Conservation (phyloP, 2,888 invertebrate species). For the Cryptus viduatorius region DNA sequence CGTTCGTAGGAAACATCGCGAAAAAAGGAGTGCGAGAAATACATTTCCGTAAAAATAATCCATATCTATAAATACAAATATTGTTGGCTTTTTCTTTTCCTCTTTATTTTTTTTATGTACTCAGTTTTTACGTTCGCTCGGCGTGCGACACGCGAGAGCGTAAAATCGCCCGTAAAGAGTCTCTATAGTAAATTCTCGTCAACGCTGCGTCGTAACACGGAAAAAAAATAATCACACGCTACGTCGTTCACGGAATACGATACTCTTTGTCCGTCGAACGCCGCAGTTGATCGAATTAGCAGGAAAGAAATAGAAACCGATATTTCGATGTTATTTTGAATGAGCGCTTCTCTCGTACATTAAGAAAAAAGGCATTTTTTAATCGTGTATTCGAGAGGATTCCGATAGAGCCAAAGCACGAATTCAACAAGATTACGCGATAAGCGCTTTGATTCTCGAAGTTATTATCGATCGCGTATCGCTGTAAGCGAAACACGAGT, state of each 20-base stretch:
- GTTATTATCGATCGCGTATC: too few relatives aligned
- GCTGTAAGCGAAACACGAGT: too few relatives aligned
- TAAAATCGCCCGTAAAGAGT: slow-evolving; percentile 25
- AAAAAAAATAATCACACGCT: slow-evolving; percentile 3
- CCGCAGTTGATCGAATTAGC: slow-evolving; percentile 25
- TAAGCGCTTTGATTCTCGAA: too few relatives aligned
- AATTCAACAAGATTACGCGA: too few relatives aligned
- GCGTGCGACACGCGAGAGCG: slow-evolving; percentile 33
- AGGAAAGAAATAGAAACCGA: neutral
- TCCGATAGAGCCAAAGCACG: too few relatives aligned
- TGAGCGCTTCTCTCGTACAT: neutral
- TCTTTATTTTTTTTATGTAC: neutral
- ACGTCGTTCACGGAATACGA: slow-evolving; percentile 51
- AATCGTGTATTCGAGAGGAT: too few relatives aligned
- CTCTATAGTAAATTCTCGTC: slow-evolving; percentile 24
- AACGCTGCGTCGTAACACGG: neutral
- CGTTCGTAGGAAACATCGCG: neutral
- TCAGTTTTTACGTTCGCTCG: neutral
- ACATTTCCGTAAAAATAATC: slow-evolving; percentile 8
- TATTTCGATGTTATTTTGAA: neutral
- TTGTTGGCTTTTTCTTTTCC: neutral
- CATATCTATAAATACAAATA: slow-evolving; percentile 13
- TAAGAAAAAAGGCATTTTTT: neutral
- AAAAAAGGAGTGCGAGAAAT: neutral
- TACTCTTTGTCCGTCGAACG: slow-evolving; percentile 52